Conservation (phyloP, 2,797 vertebrate species). For the Acanthiza pusilla region DNA sequence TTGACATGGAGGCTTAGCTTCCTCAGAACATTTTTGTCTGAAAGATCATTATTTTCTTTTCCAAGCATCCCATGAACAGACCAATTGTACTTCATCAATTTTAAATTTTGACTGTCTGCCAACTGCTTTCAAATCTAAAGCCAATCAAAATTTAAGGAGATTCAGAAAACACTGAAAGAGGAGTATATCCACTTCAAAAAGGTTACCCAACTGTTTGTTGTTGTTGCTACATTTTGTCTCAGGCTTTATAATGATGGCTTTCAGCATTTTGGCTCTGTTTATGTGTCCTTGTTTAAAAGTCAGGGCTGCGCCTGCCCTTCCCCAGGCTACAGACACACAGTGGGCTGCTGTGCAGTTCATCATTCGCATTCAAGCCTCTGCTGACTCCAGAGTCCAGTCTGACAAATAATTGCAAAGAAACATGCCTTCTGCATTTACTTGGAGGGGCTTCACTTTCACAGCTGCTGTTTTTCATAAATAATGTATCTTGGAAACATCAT, state of each 20-base stretch:
- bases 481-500: not conserved
- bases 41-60: constrained; percentile 57
- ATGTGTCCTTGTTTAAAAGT: constrained; percentile 1
- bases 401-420: not conserved
- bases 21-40: constrained; percentile 52
- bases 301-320: not conserved
- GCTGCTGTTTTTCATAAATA: constrained; percentile 5
- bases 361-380: not conserved
- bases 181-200: constrained; percentile 52
- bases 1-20: constrained; percentile 49
- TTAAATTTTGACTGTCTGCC: constrained; percentile 38
- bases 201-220: constrained; percentile 39
- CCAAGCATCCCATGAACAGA: constrained; percentile 41
- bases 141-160: constrained; percentile 46
- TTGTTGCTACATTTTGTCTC: constrained; percentile 24
- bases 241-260: constrained; percentile 47
- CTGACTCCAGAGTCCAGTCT: not conserved
- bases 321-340: not conserved
- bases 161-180: constrained; percentile 28
- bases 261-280: constrained; percentile 42
- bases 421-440: not conserved
- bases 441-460: not conserved
- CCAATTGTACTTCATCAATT: constrained; percentile 50
- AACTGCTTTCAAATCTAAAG: constrained; percentile 52
- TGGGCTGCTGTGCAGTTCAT: not conserved